Evolutionary conservation across 1,140 invertebrate species (phyloP).

Genomic region (Pentalonia nigronervosa): DNA sequence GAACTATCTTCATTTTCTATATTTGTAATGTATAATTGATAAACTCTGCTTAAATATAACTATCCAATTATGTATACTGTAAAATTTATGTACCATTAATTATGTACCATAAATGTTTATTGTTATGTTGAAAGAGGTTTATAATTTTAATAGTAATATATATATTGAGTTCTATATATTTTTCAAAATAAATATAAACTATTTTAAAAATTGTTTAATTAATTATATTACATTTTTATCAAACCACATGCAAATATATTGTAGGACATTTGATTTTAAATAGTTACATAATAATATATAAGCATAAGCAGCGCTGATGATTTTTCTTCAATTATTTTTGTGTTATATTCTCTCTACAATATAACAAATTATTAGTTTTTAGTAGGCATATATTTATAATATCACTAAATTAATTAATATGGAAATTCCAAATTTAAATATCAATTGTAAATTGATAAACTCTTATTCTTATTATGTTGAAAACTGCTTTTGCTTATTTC

Average conservation of each 20-base stretch:
- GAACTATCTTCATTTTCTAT: not conserved
- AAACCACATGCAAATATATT: not conserved
- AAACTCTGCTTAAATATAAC: not conserved
- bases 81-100: not conserved
- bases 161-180: not conserved
- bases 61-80: not conserved
- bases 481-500: slow-evolving; percentile 36
- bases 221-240: not conserved
- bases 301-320: not conserved
- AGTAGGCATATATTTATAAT: not conserved
- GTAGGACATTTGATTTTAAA: not conserved
- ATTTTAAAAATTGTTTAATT: not conserved
- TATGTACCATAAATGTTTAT: not conserved
- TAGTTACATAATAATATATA: not conserved
- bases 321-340: not conserved
- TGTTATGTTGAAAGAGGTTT: not conserved
- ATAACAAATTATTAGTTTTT: not conserved
- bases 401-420: not conserved
- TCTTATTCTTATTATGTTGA: not conserved
- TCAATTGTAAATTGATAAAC: not conserved
- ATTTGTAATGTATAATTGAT: not conserved
- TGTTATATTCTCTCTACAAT: not conserved
- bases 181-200: not conserved
- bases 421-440: not conserved
- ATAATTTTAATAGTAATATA: not conserved